Percentiles rank a stretch among this genome's conserved stretches.
Evolutionary conservation across 2,113 vertebrate species (phyloP).

Genomic region (Amazona guildingii): DNA sequence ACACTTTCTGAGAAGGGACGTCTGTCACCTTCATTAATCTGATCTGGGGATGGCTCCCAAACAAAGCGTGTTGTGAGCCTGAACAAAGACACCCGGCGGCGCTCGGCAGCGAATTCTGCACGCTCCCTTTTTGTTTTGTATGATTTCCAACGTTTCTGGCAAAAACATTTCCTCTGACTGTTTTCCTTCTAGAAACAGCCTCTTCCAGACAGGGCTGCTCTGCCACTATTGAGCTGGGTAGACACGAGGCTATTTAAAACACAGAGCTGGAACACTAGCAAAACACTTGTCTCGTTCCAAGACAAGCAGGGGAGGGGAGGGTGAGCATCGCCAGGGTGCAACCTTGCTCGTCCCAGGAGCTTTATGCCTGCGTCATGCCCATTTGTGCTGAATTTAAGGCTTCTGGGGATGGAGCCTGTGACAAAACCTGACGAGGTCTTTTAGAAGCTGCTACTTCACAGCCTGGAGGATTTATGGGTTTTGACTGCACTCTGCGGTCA

Average conservation of each 20-base stretch:
- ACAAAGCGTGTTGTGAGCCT: neutral
- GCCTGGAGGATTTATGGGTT: conserved; percentile 1
- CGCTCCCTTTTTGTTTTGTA: conserved; percentile 43
- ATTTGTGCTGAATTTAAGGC: conserved; percentile 37
- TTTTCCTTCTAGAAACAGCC: conserved; percentile 56
- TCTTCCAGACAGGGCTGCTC: conserved; percentile 50
- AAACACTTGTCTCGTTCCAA: conserved; percentile 59
- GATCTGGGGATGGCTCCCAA: neutral
- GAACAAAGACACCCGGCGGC: neutral
- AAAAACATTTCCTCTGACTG: conserved; percentile 64
- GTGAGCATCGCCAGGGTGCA: neutral
- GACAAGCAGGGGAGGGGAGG: conserved; percentile 32
- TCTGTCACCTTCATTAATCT: neutral
- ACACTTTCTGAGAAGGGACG: fast-evolving
- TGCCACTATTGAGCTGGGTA: conserved; percentile 42
- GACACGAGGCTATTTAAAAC: conserved; percentile 57
- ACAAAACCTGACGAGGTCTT: conserved; percentile 32
- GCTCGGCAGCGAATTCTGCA: neutral
- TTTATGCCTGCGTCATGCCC: neutral
- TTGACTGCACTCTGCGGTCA: conserved; percentile 9
- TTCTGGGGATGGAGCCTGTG: neutral
- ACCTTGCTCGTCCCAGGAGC: neutral
- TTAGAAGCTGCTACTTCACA: neutral
- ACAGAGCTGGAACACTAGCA: conserved; percentile 36
- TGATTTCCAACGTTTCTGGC: conserved; percentile 51